phyloP scores from a whole-genome alignment of 2,113 vertebrate genomes.

The Channa maculata region DNA sequence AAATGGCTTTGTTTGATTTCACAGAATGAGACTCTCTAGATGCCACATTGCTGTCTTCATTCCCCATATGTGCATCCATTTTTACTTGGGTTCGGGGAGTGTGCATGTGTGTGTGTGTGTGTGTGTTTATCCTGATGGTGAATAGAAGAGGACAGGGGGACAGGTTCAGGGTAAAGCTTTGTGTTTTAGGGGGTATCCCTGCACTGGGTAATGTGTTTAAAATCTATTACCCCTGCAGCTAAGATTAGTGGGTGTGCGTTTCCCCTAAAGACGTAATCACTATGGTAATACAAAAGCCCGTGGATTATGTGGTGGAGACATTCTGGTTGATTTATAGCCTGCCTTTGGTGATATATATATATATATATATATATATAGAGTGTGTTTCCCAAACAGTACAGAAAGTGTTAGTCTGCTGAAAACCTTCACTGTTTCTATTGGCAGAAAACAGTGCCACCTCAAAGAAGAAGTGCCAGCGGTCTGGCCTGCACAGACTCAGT shows the following conservation, averaged over 20 bases:
- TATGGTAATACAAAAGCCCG: conserved; percentile 81
- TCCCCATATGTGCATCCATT: conserved; percentile 29
- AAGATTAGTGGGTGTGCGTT: conserved; percentile 70
- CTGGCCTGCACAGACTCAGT: too few relatives aligned
- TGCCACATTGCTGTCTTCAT: conserved; percentile 51
- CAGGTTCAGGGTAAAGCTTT: conserved; percentile 70
- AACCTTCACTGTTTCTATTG: background rate
- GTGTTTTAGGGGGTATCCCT: conserved; percentile 76
- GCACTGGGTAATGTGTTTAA: conserved; percentile 80
- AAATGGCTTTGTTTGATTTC: conserved; percentile 60
- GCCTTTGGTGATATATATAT: conserved; percentile 63
- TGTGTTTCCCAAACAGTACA: background rate
- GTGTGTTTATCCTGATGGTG: conserved; percentile 44
- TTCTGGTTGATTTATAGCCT: conserved; percentile 67
- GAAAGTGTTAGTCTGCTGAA: too few relatives aligned
- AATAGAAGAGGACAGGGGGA: conserved; percentile 55
- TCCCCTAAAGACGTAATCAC: conserved; percentile 83
- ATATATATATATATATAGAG: conserved; percentile 24
- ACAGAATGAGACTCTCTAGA: conserved; percentile 44
- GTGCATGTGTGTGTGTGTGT: conserved; percentile 33
- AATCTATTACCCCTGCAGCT: conserved; percentile 82
- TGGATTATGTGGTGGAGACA: conserved; percentile 78
- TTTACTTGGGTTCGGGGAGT: conserved; percentile 47
- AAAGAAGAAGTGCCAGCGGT: background rate
- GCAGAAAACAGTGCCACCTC: background rate